phyloP scores from a whole-genome alignment of 2,113 vertebrate genomes.

The Corydoras maculifer region DNA sequence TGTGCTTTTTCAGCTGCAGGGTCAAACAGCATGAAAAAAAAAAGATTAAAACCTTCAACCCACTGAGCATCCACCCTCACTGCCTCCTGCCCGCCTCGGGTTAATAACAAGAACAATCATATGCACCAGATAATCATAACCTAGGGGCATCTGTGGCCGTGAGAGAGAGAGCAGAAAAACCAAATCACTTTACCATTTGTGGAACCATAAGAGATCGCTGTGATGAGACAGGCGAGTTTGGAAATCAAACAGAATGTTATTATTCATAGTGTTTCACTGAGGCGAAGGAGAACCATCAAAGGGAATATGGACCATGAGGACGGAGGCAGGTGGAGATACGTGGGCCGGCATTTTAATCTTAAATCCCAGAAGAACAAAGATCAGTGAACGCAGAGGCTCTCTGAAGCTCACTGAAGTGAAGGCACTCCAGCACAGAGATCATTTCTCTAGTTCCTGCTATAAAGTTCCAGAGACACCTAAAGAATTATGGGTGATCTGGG shows the following conservation, averaged over 20 bases:
- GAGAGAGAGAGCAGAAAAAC: slow-evolving; percentile 16
- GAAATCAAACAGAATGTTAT: slow-evolving; percentile 14
- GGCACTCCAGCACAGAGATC: slow-evolving; percentile 13
- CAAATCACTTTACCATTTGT: slow-evolving; percentile 38
- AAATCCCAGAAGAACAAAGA: too few species aligned
- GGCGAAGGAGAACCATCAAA: slow-evolving; percentile 25
- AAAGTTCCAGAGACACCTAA: slow-evolving; percentile 3
- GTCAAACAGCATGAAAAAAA: too few species aligned
- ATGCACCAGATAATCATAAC: slow-evolving; percentile 35
- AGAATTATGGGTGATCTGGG: slow-evolving; percentile 11
- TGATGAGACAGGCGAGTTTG: too few species aligned
- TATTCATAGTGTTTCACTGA: slow-evolving; percentile 30
- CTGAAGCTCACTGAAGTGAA: background rate
- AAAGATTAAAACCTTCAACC: too few species aligned
- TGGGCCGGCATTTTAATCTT: background rate
- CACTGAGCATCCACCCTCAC: too few species aligned
- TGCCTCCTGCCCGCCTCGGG: slow-evolving; percentile 13
- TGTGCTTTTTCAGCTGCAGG: too few species aligned
- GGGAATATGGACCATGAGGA: slow-evolving; percentile 31
- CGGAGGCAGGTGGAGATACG: slow-evolving; percentile 29
- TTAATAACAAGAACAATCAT: slow-evolving; percentile 17
- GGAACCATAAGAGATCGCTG: slow-evolving; percentile 16
- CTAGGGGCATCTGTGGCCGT: slow-evolving; percentile 6
- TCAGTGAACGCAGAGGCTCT: too few species aligned
- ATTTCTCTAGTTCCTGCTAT: slow-evolving; percentile 7